Percentiles rank a stretch among this genome's conserved stretches.
These are phyloP conservation scores for Nebria salina DNA, from an alignment of 2,888 invertebrate species.

Conservation along the genomic window DNA sequence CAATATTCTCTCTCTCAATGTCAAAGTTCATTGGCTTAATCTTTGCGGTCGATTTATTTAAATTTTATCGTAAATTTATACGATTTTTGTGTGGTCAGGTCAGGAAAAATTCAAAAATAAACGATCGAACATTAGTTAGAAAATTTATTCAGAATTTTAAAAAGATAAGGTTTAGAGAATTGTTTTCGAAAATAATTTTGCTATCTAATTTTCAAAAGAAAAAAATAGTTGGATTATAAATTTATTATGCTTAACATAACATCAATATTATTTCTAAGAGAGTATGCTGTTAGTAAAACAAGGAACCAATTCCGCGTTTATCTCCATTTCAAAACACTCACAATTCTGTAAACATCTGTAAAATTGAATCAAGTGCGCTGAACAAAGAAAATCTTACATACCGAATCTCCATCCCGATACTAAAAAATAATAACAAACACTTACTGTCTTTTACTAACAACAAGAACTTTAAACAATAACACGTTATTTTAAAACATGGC, in stretches of 20 bases:
- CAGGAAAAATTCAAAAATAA: not conserved
- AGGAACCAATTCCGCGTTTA: no score
- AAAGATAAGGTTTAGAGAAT: no score
- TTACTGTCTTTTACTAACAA: not conserved
- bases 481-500: not conserved
- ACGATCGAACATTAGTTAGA: no score
- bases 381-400: slow-evolving; percentile 17
- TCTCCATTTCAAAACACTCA: not conserved
- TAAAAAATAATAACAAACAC: slow-evolving; percentile 9
- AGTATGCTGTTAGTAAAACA: no score
- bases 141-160: no score
- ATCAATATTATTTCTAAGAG: no score
- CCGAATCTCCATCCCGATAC: slow-evolving; percentile 26
- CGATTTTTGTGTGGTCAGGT: not conserved
- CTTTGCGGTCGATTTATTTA: not conserved
- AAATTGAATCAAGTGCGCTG: not conserved
- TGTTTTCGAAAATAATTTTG: no score
- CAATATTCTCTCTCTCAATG: slow-evolving; percentile 20
- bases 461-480: not conserved
- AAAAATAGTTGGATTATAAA: no score
- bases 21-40: slow-evolving; percentile 25
- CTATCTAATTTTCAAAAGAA: no score
- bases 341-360: not conserved
- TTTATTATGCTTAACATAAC: no score
- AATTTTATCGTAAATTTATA: not conserved